Base-by-base conservation (phyloP, 1,140 invertebrate genomes). In the Drosophila gunungcola region DNA sequence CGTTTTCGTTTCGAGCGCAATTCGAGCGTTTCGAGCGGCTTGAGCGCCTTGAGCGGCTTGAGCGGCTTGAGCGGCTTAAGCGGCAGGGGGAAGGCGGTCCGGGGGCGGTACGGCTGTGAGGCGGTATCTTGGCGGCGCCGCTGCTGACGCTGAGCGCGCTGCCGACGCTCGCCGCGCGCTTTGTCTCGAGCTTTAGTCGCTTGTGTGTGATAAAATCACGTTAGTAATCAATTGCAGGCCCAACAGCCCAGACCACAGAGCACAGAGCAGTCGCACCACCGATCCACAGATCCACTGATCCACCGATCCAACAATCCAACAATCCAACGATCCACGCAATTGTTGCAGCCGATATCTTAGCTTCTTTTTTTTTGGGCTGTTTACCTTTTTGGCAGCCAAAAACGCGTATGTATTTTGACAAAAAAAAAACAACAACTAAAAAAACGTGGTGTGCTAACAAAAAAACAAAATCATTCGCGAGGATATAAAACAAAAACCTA, bases 201-300 rank as follows among this genome's bases (percentile, higher is more conserved):
- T 91, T 89, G 90, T 90, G 90, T 91, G 91, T 91, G 86, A 91
- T 91, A 91, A 91, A 91, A 91, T 89, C 81, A 91, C 90, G 90
- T 91, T 91, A 91, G 90, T 91, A 90, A 91, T 91, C 90, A 91
- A 91, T 91, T 91, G 90, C 86, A 90, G 84, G 86, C 74, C 86
- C 83, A 91, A 88, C 90, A 85, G 90, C 90, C 76, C 80, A 90
- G 90, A 91, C 79, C 80, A 74, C 74, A 64, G 46, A 85, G 63
- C 29, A 32, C 29, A 79, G 73, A 55, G 55, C 62, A 80, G 51
- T 36, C 49, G 49, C 49, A 49, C 49, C 73, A 75, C 63, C 45
- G 10, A 61, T 6, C 25, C 43, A 62, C 67, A 21, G 41, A 46
- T 67, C 61, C 46, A 55, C 39, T 3, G 46, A 68, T 60, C 41